Percentiles rank a stretch among this genome's conserved stretches.
Conservation (phyloP, 1,140 invertebrate species). For the Heliconius congener region DNA sequence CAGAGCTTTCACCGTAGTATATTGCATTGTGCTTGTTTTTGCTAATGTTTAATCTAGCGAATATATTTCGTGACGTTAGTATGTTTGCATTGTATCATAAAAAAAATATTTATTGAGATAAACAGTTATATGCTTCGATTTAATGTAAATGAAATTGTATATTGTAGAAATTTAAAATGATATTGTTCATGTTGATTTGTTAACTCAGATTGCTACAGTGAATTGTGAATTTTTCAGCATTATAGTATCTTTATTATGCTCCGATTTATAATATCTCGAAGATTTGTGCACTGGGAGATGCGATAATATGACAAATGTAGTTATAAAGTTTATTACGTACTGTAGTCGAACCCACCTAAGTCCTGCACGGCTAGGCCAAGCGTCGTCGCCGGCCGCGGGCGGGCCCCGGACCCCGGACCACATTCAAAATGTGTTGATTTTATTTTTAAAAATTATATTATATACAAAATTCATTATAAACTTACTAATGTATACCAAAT, state of each 20-base stretch:
- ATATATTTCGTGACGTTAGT: constrained; percentile 53
- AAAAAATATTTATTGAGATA: constrained; percentile 31
- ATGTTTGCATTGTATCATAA: constrained; percentile 62
- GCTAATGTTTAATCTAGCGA: constrained; percentile 57
- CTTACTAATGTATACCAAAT: not conserved
- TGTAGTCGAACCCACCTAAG: constrained; percentile 69
- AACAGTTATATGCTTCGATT: constrained; percentile 65
- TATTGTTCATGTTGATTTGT: constrained; percentile 74
- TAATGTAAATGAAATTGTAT: constrained; percentile 75
- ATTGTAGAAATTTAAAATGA: constrained; percentile 70
- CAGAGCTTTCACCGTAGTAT: constrained; percentile 60
- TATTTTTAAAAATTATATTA: too few relatives aligned
- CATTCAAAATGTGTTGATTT: too few relatives aligned
- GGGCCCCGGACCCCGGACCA: not conserved
- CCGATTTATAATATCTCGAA: constrained; percentile 37
- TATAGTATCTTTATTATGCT: constrained; percentile 45
- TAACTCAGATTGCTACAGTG: constrained; percentile 73
- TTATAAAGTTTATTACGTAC: constrained; percentile 48
- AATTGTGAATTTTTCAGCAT: constrained; percentile 68
- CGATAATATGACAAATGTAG: constrained; percentile 49
- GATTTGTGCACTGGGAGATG: constrained; percentile 46
- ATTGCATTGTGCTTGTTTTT: constrained; percentile 58
- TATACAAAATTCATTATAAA: not conserved
- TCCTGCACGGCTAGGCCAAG: constrained; percentile 73
- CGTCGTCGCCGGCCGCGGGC: constrained; percentile 11